These are phyloP conservation scores for Istiophorus platypterus DNA, from an alignment of 2,113 vertebrate genomes.

Conservation along the genomic window DNA sequence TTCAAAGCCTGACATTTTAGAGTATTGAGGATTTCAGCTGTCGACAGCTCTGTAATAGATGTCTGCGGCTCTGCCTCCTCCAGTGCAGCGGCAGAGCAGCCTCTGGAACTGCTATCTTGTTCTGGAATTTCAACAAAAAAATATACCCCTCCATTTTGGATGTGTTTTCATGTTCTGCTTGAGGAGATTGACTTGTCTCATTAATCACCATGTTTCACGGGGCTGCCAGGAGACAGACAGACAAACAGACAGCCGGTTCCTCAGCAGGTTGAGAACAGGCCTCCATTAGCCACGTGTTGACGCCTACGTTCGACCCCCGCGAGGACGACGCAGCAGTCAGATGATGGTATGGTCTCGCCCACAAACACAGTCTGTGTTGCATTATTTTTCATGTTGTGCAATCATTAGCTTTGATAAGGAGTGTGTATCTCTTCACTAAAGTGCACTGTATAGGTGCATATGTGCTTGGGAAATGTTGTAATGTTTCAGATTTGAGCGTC, in stretches of 20 bases:
- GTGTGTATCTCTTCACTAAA: background rate
- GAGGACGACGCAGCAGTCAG: background rate
- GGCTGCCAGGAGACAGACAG: constrained; percentile 14
- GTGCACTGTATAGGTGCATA: background rate
- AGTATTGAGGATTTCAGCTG: too few species aligned
- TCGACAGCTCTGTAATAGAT: too few species aligned
- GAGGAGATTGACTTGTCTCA: background rate
- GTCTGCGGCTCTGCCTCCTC: too few species aligned
- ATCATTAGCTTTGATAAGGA: constrained; percentile 23
- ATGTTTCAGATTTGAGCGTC: background rate
- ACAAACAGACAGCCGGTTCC: constrained; percentile 13
- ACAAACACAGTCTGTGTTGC: background rate
- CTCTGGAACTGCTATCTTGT: too few species aligned
- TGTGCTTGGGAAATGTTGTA: background rate
- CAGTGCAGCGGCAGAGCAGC: too few species aligned
- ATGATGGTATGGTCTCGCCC: constrained; percentile 13
- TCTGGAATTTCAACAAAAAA: too few species aligned
- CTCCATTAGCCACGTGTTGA: constrained; percentile 56
- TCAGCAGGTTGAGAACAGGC: constrained; percentile 17
- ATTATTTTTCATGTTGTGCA: constrained; percentile 13
- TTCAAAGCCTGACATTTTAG: too few species aligned
- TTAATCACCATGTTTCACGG: constrained; percentile 22
- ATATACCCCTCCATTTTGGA: too few species aligned
- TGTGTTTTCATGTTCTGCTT: background rate
- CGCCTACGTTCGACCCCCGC: constrained; percentile 18